Evolutionary conservation across 2,113 vertebrate genomes (phyloP), one percentile per base, ranked within the genome.

Genomic region (Toxotes jaculatrix): DNA sequence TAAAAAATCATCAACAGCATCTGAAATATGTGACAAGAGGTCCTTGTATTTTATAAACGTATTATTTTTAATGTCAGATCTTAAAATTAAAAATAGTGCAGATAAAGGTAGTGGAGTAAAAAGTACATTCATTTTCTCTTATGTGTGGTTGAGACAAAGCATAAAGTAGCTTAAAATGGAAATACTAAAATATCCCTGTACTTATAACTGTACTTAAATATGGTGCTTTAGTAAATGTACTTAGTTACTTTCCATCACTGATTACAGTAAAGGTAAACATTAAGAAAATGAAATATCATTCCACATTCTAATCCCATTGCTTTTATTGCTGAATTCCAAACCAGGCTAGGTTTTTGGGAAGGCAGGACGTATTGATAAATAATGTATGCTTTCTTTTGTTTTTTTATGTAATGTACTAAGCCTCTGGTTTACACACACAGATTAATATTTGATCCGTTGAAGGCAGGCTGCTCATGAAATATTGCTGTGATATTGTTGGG

Each of bases 381-480:
- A 61, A 84, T 86, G 13, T 23, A 78, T 76, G 38, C 27, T 38
- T 64, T n/a, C 34, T 51, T 57, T 66, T 57, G 1, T 56, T 64
- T 74, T n/a, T 71, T 36, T 65, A 64, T n/a, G 49, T 69, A 65
- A 75, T 57, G 55, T 5, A 56, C 34, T 53, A 12, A 80, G 74
- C 16, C 14, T 86, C 73, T 77, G 60, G 36, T 81, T 86, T 81
- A 85, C 79, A 83, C 49, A 74, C 17, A 21, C 38, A 23, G 34
- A 63, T 87, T 51, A 88, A 89, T 85, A 77, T 86, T 87, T 81
- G 40, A 92, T 87, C 9, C 0, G 3, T 34, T 32, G 3, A 56
- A 69, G 56, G 7, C 59, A 56, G 42, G 43, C 65, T 53, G 19
- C 84, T 84, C 31, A 79, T 78, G 38, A 85, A 85, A 74, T 80